These are phyloP conservation scores for Ellobius talpinus DNA, from an alignment of 2,113 vertebrate species.

Conservation along the genomic window DNA sequence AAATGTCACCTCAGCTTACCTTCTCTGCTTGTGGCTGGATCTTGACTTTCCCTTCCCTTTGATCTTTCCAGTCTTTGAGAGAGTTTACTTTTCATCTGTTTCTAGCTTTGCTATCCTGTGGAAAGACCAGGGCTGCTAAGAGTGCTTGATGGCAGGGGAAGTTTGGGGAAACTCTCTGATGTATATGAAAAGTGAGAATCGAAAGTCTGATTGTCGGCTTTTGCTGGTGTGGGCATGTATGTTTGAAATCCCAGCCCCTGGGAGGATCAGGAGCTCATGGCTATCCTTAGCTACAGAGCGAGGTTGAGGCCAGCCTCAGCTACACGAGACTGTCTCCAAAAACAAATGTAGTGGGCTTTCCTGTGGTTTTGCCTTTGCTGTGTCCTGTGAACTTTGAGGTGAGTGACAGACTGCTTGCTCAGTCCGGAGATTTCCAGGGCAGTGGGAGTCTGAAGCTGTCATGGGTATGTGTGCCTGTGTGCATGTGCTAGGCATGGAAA, in stretches of 20 bases:
- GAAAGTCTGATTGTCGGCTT: slow-evolving; percentile 49
- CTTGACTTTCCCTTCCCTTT: neutral
- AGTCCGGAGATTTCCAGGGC: neutral
- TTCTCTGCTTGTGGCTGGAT: neutral
- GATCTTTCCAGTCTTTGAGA: neutral
- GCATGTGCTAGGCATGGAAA: neutral
- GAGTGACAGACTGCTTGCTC: neutral
- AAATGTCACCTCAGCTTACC: neutral
- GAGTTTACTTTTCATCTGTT: neutral
- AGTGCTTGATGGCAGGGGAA: neutral
- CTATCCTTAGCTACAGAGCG: neutral
- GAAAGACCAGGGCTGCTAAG: neutral
- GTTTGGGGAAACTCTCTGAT: slow-evolving; percentile 57
- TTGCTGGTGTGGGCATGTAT: neutral
- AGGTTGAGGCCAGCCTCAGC: neutral
- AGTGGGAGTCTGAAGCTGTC: neutral
- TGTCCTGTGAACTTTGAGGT: neutral
- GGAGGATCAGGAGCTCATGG: neutral
- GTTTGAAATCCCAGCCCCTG: neutral
- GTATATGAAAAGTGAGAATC: slow-evolving; percentile 46
- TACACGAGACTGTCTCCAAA: neutral
- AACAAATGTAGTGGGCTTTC: neutral
- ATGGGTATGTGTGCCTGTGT: neutral
- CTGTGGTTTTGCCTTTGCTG: neutral
- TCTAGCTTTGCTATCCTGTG: neutral